These are phyloP conservation scores for Diploscapter pachys DNA, from an alignment of 1,140 invertebrate species.

Conservation along the genomic window DNA sequence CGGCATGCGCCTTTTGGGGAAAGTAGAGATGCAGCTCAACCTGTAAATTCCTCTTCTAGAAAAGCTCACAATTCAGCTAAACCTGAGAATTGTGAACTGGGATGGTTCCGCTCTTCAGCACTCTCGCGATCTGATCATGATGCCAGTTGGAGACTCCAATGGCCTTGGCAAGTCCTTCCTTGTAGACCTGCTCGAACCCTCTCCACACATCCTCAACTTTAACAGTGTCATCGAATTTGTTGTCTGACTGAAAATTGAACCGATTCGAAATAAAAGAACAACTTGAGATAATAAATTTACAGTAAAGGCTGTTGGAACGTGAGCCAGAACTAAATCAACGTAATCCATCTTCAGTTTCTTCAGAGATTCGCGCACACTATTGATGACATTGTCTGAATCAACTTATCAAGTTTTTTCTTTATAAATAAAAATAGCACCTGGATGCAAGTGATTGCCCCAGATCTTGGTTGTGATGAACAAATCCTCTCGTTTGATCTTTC, in stretches of 20 bases:
- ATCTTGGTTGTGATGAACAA: conserved; percentile 75
- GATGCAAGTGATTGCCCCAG: not conserved
- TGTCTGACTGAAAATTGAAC: conserved; percentile 7
- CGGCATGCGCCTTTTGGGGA: conserved; percentile 46
- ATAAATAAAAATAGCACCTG: not conserved
- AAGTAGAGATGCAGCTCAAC: conserved; percentile 57
- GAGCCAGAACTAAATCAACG: conserved; percentile 78
- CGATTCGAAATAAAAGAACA: conserved; percentile 35
- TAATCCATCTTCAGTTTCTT: conserved; percentile 73
- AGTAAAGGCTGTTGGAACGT: conserved; percentile 66
- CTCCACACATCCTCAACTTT: conserved; percentile 44
- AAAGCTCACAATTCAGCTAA: conserved; percentile 16
- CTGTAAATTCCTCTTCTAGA: not conserved
- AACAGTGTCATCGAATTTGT: conserved; percentile 34
- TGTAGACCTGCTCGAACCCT: conserved; percentile 57
- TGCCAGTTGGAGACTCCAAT: conserved; percentile 62
- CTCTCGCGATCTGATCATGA: conserved; percentile 52
- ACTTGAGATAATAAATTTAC: conserved; percentile 21
- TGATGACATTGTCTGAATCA: conserved; percentile 69
- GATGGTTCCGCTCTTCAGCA: conserved; percentile 40
- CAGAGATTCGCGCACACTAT: conserved; percentile 72
- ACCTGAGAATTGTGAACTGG: conserved; percentile 50
- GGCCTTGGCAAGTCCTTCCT: conserved; percentile 54
- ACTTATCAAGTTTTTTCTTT: conserved; percentile 53
- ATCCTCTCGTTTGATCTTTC: conserved; percentile 71